phyloP scores from a whole-genome alignment of 2,797 vertebrate species.

The Chloroceryle inda region DNA sequence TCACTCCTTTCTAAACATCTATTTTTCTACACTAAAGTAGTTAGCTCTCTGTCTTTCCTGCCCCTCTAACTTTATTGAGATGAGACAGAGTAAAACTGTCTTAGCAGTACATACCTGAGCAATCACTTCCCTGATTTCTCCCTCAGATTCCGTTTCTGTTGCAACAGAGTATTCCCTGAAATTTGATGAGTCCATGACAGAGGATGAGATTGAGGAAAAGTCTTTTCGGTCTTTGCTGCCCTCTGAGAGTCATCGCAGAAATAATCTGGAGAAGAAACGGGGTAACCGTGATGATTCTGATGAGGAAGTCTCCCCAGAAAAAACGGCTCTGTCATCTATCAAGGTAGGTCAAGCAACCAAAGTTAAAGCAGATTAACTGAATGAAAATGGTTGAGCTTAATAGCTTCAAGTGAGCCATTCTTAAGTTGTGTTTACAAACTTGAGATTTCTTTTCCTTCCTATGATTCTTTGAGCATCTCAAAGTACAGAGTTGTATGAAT shows the following conservation, averaged over 20 bases:
- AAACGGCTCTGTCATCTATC: conserved; percentile 71
- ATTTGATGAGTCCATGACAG: conserved; percentile 96
- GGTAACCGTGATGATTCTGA: conserved; percentile 89
- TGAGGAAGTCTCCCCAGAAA: conserved; percentile 85
- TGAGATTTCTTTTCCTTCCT: neutral
- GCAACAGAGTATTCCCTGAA: conserved; percentile 93
- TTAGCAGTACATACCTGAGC: neutral
- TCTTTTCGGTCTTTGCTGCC: conserved; percentile 95
- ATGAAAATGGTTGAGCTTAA: neutral
- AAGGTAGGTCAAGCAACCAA: conserved; percentile 66
- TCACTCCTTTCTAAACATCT: neutral
- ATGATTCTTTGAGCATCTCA: neutral
- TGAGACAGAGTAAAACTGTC: neutral
- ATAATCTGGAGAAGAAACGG: conserved; percentile 91
- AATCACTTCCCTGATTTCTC: neutral
- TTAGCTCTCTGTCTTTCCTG: neutral
- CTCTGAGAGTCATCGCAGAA: conserved; percentile 94
- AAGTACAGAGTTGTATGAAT: neutral
- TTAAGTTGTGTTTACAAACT: neutral
- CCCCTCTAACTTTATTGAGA: neutral
- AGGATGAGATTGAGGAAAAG: conserved; percentile 95
- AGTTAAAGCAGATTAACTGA: neutral
- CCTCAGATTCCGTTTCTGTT: conserved; percentile 87
- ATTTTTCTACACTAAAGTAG: neutral
- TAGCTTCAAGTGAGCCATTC: neutral